Conservation (phyloP, 2,797 vertebrate genomes). For the Taenioides sp. region DNA sequence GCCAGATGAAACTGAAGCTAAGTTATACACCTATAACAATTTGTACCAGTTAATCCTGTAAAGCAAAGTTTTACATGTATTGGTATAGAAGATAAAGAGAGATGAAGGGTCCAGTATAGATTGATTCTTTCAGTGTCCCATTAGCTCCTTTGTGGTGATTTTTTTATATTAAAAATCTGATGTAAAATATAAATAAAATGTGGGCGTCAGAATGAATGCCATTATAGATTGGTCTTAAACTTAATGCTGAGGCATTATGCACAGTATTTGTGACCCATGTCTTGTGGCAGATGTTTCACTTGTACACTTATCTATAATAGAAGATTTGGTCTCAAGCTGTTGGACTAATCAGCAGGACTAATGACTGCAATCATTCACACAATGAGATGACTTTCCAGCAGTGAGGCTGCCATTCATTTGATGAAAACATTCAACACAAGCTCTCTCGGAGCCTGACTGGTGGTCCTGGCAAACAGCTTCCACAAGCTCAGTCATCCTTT, state of each 20-base stretch:
- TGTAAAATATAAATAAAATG: too few species aligned
- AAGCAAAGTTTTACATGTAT: too few species aligned
- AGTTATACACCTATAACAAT: background rate
- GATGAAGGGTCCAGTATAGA: too few species aligned
- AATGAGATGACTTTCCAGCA: conserved; percentile 54
- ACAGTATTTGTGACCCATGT: conserved; percentile 12
- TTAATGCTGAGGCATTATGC: too few species aligned
- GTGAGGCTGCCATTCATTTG: conserved; percentile 64
- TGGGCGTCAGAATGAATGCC: background rate
- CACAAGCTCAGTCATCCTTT: conserved; percentile 53
- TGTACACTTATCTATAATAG: conserved; percentile 20
- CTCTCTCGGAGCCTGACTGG: conserved; percentile 50
- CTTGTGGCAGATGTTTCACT: conserved; percentile 35
- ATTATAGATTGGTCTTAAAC: background rate
- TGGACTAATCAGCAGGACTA: conserved; percentile 39
- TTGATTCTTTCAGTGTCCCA: background rate
- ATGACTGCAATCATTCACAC: conserved; percentile 59
- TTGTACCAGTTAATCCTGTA: background rate
- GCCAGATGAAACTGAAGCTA: too few species aligned
- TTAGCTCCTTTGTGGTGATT: background rate
- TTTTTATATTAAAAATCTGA: background rate
- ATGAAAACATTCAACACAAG: conserved; percentile 53
- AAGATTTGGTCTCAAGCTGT: conserved; percentile 35
- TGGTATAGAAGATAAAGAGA: too few species aligned
- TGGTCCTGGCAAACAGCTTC: conserved; percentile 61